These are phyloP conservation scores for Pammene aurita DNA, from an alignment of 2,888 invertebrate species.

Conservation along the genomic window DNA sequence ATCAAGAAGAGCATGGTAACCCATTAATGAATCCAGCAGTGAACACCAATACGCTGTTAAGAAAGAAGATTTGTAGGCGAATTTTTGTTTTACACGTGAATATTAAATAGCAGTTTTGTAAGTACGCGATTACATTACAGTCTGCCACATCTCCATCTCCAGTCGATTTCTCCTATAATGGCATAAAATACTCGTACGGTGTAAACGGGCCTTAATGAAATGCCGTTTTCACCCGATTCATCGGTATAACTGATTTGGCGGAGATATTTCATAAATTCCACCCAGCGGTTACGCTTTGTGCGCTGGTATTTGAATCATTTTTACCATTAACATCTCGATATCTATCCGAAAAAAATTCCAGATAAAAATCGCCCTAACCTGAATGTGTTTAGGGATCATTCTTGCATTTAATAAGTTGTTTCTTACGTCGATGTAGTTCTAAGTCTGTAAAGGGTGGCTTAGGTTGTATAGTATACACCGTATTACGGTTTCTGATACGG, in stretches of 20 bases:
- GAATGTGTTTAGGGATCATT: not conserved
- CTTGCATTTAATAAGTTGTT: not conserved
- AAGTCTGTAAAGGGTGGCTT: slow-evolving; percentile 2
- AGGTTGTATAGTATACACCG: slow-evolving; percentile 24
- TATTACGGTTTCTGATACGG: slow-evolving; percentile 23
- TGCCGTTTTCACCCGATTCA: slow-evolving; percentile 6
- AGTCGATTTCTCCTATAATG: no score
- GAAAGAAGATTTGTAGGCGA: no score
- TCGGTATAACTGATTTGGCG: slow-evolving; percentile 9
- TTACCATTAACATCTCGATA: slow-evolving; percentile 27
- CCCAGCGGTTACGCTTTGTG: slow-evolving; percentile 18
- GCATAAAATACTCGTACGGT: not conserved
- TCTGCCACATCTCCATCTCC: no score
- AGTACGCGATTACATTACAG: no score
- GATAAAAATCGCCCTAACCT: not conserved
- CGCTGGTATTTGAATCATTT: slow-evolving; percentile 24
- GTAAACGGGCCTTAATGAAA: not conserved
- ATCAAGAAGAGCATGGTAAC: no score
- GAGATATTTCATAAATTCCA: slow-evolving; percentile 26
- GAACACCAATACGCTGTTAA: no score
- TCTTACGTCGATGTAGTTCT: not conserved
- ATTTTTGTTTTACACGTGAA: no score
- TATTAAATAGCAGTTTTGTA: no score
- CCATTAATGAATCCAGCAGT: no score
- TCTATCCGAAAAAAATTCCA: not conserved